phyloP scores from a whole-genome alignment of 2,888 invertebrate species.

The Cheilosia urbana region DNA sequence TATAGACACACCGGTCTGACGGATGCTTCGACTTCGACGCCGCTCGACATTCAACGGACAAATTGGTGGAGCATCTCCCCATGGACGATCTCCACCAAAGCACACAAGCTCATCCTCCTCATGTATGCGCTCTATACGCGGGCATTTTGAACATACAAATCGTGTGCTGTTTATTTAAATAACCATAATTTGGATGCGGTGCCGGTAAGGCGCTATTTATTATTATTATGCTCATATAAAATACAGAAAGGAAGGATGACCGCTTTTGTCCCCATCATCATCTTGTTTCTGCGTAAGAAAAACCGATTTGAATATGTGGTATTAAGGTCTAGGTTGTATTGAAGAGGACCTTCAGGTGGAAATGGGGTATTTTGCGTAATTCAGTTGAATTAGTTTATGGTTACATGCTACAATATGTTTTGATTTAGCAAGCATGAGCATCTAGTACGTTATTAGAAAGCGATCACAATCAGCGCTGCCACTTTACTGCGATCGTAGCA shows the following conservation, averaged over 20 bases:
- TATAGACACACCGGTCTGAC: constrained; percentile 62
- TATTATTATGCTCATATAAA: constrained; percentile 51
- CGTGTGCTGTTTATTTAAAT: constrained; percentile 83
- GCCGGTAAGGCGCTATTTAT: constrained; percentile 76
- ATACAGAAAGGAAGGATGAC: constrained; percentile 8
- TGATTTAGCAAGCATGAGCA: no score
- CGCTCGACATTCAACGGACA: constrained; percentile 43
- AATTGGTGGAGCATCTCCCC: constrained; percentile 46
- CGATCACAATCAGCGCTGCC: no score
- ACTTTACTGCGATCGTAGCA: no score
- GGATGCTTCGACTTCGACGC: constrained; percentile 23
- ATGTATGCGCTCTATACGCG: constrained; percentile 47
- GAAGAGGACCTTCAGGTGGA: no score
- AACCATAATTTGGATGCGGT: constrained; percentile 81
- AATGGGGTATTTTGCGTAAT: no score
- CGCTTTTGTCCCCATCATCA: constrained; percentile 4
- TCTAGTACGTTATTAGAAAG: no score
- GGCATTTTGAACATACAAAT: constrained; percentile 78
- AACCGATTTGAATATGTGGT: constrained; percentile 3
- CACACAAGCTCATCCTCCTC: constrained; percentile 49
- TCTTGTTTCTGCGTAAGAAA: not conserved
- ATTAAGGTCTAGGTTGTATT: no score
- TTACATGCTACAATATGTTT: no score
- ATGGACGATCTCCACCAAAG: constrained; percentile 46
- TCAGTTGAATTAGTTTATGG: no score